Conservation (phyloP, 2,113 vertebrate genomes). For the Oriolus oriolus region DNA sequence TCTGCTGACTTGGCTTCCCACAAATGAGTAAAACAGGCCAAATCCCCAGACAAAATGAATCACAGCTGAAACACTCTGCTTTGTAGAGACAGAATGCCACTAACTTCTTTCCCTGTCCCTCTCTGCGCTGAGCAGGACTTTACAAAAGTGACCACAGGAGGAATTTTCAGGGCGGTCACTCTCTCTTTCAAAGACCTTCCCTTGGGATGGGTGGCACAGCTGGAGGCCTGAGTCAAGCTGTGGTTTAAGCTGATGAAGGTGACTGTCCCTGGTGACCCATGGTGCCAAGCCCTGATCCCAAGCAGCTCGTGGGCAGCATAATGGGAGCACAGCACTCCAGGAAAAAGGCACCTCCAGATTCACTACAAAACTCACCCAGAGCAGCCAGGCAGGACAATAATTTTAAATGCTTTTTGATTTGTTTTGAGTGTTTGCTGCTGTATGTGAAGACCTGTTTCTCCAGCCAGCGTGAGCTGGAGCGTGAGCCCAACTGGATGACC, state of each 20-base stretch:
- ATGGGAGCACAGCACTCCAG: background rate
- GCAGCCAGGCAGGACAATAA: background rate
- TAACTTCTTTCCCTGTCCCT: background rate
- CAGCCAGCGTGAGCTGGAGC: background rate
- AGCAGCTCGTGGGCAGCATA: background rate
- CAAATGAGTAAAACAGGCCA: background rate
- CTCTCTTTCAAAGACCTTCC: constrained; percentile 6
- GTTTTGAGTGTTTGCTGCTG: background rate
- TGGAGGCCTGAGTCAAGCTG: background rate
- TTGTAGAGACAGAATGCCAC: background rate
- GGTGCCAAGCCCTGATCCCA: background rate
- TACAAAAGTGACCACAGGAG: background rate
- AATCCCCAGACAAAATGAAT: constrained; percentile 2
- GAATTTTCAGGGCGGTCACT: background rate
- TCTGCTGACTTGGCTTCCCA: background rate
- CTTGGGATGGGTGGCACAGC: background rate
- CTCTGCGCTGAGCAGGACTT: background rate
- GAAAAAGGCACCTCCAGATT: background rate
- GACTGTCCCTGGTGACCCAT: background rate
- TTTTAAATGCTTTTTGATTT: background rate
- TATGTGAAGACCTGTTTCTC: background rate
- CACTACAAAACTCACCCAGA: background rate
- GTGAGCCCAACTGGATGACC: background rate
- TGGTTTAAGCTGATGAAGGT: background rate
- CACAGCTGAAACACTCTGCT: background rate